Evolutionary conservation across 1,140 invertebrate genomes (phyloP).

Genomic region (Diprion similis): DNA sequence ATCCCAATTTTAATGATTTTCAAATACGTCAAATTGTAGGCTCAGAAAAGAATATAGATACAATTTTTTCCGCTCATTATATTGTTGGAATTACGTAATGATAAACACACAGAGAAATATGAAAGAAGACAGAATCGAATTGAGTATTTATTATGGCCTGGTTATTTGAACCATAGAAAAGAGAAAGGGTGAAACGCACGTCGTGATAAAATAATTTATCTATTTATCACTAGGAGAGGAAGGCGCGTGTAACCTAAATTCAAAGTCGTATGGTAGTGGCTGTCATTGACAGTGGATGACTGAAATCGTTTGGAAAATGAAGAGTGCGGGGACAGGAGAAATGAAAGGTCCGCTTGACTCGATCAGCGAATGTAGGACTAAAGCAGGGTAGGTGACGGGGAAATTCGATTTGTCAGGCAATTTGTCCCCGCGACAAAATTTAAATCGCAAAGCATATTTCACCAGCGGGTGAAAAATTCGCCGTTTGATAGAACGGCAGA

Average conservation of each 20-base stretch:
- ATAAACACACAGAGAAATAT: too few relatives aligned
- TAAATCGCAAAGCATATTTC: slow-evolving; percentile 57
- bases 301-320: slow-evolving; percentile 18
- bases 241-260: background rate
- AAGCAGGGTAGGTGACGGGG: slow-evolving; percentile 22
- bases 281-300: slow-evolving; percentile 2
- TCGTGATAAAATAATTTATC: too few relatives aligned
- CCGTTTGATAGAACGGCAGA: slow-evolving; percentile 17
- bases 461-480: slow-evolving; percentile 12
- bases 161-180: too few relatives aligned
- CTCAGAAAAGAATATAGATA: too few relatives aligned
- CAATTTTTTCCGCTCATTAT: too few relatives aligned
- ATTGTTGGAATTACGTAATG: too few relatives aligned
- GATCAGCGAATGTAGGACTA: slow-evolving; percentile 22
- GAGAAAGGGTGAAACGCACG: too few relatives aligned
- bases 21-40: too few relatives aligned
- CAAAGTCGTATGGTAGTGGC: background rate
- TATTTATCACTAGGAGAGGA: background rate
- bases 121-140: too few relatives aligned
- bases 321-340: slow-evolving; percentile 15
- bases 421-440: slow-evolving; percentile 59
- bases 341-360: background rate
- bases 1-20: too few relatives aligned
- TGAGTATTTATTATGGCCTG: too few relatives aligned
- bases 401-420: slow-evolving; percentile 58